A percentile compares a stretch with the other conserved stretches of the same genome.
These are phyloP conservation scores for Chiloscyllium plagiosum DNA, from an alignment of 2,113 vertebrate genomes.

Conservation along the genomic window DNA sequence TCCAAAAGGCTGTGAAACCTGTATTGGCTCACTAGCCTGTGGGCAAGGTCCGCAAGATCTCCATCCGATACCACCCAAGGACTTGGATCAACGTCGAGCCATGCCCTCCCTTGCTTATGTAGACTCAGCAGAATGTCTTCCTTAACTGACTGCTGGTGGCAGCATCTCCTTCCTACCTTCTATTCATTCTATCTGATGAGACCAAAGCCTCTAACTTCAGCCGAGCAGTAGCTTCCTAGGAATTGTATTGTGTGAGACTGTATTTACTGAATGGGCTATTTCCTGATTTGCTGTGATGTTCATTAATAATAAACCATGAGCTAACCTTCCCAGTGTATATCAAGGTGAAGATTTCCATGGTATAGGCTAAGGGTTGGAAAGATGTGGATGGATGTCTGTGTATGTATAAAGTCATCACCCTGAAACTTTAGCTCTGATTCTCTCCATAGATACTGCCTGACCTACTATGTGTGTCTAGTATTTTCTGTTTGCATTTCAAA, in stretches of 20 bases:
- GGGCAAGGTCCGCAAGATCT: too few relatives aligned
- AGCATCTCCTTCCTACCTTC: not conserved
- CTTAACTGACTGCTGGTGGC: not conserved
- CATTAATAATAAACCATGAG: not conserved
- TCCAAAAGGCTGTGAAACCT: too few relatives aligned
- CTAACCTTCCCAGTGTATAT: not conserved
- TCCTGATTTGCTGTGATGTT: not conserved
- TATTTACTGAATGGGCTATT: not conserved
- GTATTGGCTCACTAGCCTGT: too few relatives aligned
- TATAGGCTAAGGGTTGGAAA: not conserved
- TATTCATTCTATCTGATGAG: not conserved
- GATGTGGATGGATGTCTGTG: not conserved
- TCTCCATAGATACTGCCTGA: too few relatives aligned
- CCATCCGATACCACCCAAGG: too few relatives aligned
- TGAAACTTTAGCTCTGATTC: too few relatives aligned
- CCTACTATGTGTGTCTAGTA: too few relatives aligned
- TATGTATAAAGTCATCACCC: too few relatives aligned
- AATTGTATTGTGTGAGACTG: not conserved
- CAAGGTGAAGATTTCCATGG: not conserved
- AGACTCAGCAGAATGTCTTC: not conserved
- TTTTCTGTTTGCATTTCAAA: too few relatives aligned
- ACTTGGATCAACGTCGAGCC: not conserved
- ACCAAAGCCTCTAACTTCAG: too few relatives aligned
- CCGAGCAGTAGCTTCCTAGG: too few relatives aligned
- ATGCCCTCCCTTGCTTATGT: too few relatives aligned